Base-by-base conservation (phyloP, 2,888 invertebrate genomes). In the Nasonia oneida region DNA sequence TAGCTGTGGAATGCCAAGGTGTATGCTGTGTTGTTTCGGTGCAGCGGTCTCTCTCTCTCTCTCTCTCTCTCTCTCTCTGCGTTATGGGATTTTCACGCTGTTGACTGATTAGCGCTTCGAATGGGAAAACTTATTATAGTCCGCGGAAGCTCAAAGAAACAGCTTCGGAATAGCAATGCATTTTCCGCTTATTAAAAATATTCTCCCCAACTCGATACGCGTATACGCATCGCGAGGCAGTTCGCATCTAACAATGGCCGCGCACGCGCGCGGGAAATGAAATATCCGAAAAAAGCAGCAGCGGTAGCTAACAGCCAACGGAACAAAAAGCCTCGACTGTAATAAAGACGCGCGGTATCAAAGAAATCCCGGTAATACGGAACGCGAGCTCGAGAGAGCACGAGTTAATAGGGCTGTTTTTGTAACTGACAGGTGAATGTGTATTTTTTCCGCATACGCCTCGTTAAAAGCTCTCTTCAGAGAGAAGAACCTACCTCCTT, bases 371-470 rank as follows among this genome's bases (percentile, higher is more conserved):
- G 78, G 85, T 82, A 77, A 73, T 82, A 42, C 64, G 77, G 67
- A 23, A 12, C 3, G 73, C 37, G 15, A 67, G 79, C 10, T 18
- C 33, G 29, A 61, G 6, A 57, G 23, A 61, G 53, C 82, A 73
- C 39, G 50, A 75, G 76, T 86, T 85, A 85, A 85, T 83, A 50
- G 79, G 75, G 53, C 67, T 67, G 67, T 74, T 75, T 83, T 79
- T 86, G 76, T 86, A 83, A 83, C 81, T 81, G 71, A 80, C 81
- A 71, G 76, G 70, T 79, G 76, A 83, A 83, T 76, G 79, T 29
- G 29, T 29, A 67, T 61, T 61, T 61, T 61, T 61, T 61, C 57
- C 67, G 14, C 29, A 10, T 64, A 67, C 29, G 29, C 67, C 67
- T 67, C 67, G 67, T 67, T 67, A 67, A 33, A 67, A 67, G 67